Conservation (phyloP, 1,140 invertebrate species). For the Charaxes varanes region DNA sequence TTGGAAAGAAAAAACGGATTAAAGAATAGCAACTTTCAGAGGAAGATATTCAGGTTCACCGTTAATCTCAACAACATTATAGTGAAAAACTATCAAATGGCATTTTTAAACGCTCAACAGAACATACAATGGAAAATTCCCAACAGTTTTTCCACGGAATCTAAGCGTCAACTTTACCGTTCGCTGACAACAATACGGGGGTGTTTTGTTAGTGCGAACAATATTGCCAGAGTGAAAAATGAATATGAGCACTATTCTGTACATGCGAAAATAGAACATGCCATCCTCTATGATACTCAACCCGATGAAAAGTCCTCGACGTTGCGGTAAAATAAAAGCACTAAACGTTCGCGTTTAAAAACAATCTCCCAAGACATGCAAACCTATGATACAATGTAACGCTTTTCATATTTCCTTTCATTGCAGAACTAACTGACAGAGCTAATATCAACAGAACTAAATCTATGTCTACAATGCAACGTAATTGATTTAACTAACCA, state of each 20-base stretch:
- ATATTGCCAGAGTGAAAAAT: constrained; percentile 32
- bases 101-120: constrained; percentile 18
- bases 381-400: too few species aligned
- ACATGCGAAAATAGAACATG: constrained; percentile 22
- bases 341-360: constrained; percentile 28
- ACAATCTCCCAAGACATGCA: constrained; percentile 37
- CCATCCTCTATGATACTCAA: constrained; percentile 22
- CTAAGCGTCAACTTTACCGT: constrained; percentile 24
- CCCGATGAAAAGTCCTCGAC: constrained; percentile 30
- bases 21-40: too few species aligned
- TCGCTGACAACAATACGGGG: constrained; percentile 16
- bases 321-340: constrained; percentile 29
- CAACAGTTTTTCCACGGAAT: constrained; percentile 22
- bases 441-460: too few species aligned
- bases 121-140: constrained; percentile 16
- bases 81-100: constrained; percentile 15
- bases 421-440: constrained; percentile 16
- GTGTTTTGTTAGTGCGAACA: constrained; percentile 26
- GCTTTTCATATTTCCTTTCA: too few species aligned
- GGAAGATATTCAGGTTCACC: constrained; percentile 1
- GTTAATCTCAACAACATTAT: constrained; percentile 7
- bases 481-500: too few species aligned
- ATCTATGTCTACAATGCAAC: too few species aligned
- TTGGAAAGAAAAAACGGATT: too few species aligned
- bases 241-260: constrained; percentile 25